Evolutionary conservation across 2,888 invertebrate genomes (phyloP).

Genomic region (Aromia moschata): DNA sequence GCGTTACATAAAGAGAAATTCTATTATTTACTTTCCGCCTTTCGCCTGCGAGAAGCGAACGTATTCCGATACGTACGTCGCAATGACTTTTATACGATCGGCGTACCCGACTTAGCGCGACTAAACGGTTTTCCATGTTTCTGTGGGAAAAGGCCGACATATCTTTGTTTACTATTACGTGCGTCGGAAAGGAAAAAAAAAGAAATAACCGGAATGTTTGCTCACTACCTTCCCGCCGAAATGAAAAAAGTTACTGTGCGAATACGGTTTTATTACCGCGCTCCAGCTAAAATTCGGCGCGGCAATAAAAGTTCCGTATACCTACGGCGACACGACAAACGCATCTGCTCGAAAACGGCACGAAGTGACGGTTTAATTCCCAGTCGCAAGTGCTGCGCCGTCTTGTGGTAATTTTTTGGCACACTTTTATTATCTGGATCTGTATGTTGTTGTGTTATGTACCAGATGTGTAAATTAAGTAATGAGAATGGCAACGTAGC

Average conservation of each 20-base stretch:
- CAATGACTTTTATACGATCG: conserved; percentile 23
- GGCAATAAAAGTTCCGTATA: conserved; percentile 31
- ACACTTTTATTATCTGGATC: too few species aligned
- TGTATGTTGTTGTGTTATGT: too few species aligned
- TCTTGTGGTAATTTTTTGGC: too few species aligned
- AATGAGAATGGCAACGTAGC: too few species aligned
- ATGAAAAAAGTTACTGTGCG: conserved; percentile 44
- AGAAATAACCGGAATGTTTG: conserved; percentile 40
- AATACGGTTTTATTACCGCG: conserved; percentile 35
- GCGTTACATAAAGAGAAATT: too few species aligned
- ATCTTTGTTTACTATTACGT: conserved; percentile 47
- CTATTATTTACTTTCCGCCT: not conserved
- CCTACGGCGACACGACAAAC: not conserved
- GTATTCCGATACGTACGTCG: conserved; percentile 18
- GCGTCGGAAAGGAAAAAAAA: conserved; percentile 34
- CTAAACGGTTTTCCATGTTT: conserved; percentile 49
- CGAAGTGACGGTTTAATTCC: too few species aligned
- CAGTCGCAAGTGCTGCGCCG: too few species aligned
- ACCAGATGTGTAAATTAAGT: too few species aligned
- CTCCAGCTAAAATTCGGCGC: conserved; percentile 31
- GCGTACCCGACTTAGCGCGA: conserved; percentile 22
- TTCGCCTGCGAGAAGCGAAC: not conserved
- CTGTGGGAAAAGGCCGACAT: conserved; percentile 41
- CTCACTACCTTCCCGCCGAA: conserved; percentile 38
- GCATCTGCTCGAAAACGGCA: not conserved